These are phyloP conservation scores for Augochlorella aurata DNA, from an alignment of 2,888 invertebrate genomes.

Conservation along the genomic window DNA sequence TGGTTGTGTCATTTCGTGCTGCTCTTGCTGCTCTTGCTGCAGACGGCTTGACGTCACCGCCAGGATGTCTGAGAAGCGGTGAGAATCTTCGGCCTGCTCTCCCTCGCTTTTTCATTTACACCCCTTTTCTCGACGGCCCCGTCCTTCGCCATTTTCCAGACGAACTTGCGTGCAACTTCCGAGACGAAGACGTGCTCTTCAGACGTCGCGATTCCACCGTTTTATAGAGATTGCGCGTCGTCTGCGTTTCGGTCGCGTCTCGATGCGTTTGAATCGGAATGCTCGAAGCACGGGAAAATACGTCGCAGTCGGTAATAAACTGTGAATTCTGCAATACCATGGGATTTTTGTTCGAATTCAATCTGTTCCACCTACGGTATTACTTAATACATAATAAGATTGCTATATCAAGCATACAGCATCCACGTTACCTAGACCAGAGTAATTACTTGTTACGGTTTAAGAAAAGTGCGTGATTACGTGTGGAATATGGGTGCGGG, in stretches of 20 bases:
- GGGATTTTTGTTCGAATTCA: too few species aligned
- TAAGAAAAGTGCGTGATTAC: not conserved
- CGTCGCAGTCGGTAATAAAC: too few species aligned
- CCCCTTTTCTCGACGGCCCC: not conserved
- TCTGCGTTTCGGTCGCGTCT: too few species aligned
- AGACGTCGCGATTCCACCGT: not conserved
- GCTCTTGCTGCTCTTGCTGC: slow-evolving; percentile 51
- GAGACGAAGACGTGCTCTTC: not conserved
- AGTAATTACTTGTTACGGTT: too few species aligned
- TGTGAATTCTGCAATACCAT: too few species aligned
- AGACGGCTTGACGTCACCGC: slow-evolving; percentile 51
- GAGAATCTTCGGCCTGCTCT: slow-evolving; percentile 36
- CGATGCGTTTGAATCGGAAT: too few species aligned
- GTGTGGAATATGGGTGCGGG: not conserved
- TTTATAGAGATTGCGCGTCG: not conserved
- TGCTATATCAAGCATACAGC: too few species aligned
- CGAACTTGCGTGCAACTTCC: not conserved
- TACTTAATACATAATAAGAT: too few species aligned
- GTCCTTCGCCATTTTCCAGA: not conserved
- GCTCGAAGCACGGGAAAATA: too few species aligned
- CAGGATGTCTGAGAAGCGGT: slow-evolving; percentile 51
- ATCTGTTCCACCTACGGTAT: too few species aligned
- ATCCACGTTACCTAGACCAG: too few species aligned
- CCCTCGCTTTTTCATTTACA: slow-evolving; percentile 18
- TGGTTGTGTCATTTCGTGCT: not conserved